Evolutionary conservation across 2,113 vertebrate species (phyloP).

Genomic region (Ochotona curzoniae): DNA sequence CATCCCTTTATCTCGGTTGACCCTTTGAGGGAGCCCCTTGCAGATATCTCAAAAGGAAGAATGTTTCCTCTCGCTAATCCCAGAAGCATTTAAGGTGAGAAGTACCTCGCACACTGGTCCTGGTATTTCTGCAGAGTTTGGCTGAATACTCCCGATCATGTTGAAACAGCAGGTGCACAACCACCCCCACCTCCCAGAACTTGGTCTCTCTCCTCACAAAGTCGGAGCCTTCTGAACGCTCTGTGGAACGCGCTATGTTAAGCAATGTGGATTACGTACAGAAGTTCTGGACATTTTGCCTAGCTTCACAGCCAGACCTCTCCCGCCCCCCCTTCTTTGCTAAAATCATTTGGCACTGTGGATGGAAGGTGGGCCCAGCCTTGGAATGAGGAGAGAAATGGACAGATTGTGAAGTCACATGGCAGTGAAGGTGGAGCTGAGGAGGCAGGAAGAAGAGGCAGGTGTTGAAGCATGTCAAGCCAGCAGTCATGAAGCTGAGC

Average conservation of each 20-base stretch:
- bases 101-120: not conserved
- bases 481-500: not conserved
- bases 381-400: not conserved
- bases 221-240: not conserved
- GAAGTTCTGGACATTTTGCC: not conserved
- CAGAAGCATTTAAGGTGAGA: not conserved
- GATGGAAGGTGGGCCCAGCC: not conserved
- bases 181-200: no score
- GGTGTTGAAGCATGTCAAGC: not conserved
- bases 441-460: not conserved
- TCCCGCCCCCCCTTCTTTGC: not conserved
- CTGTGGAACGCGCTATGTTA: not conserved
- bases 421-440: not conserved
- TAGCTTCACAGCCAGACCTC: not conserved
- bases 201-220: not conserved
- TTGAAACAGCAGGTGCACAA: not conserved
- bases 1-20: not conserved
- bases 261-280: not conserved
- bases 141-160: accelerated
- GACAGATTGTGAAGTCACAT: not conserved
- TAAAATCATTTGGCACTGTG: not conserved
- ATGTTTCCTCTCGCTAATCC: not conserved
- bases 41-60: not conserved
- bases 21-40: not conserved
- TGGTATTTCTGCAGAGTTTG: not conserved